These are phyloP conservation scores for Trachelipus rathkii DNA, from an alignment of 1,140 invertebrate genomes.

Conservation along the genomic window DNA sequence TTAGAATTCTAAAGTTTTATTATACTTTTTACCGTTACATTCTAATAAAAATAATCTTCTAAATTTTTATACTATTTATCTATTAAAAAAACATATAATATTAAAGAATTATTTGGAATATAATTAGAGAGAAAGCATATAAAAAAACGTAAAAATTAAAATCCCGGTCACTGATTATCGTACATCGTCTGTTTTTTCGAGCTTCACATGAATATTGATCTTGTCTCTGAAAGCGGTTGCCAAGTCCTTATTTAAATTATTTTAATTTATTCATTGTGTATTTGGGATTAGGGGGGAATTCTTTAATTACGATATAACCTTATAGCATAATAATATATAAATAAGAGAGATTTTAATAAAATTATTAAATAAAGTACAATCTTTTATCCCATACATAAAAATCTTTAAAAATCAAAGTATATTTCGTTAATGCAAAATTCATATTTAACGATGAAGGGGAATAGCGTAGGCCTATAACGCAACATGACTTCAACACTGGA, in stretches of 20 bases:
- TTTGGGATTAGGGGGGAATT: background rate
- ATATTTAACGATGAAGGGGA: slow-evolving; percentile 1
- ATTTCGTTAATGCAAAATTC: background rate
- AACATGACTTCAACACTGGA: slow-evolving; percentile 2
- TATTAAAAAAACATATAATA: no score
- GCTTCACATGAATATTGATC: slow-evolving; percentile 7
- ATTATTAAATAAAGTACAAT: background rate
- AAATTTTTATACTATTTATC: no score
- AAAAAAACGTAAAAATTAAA: background rate
- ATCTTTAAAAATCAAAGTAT: background rate
- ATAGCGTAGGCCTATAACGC: slow-evolving; percentile 3
- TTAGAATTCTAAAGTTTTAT: no score
- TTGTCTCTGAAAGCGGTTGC: background rate
- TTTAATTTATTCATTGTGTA: slow-evolving; percentile 1
- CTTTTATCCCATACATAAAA: background rate
- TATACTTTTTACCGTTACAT: no score
- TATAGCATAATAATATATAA: no score
- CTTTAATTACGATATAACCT: no score
- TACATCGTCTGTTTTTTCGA: slow-evolving; percentile 1
- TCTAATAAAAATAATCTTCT: no score
- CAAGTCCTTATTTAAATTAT: slow-evolving; percentile 9
- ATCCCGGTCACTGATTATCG: background rate
- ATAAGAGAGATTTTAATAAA: background rate
- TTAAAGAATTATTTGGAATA: no score
- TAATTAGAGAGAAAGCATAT: no score